Evolutionary conservation across 2,797 vertebrate species (phyloP), one percentile per base, ranked within the genome.

Genomic region (Lophius americanus): DNA sequence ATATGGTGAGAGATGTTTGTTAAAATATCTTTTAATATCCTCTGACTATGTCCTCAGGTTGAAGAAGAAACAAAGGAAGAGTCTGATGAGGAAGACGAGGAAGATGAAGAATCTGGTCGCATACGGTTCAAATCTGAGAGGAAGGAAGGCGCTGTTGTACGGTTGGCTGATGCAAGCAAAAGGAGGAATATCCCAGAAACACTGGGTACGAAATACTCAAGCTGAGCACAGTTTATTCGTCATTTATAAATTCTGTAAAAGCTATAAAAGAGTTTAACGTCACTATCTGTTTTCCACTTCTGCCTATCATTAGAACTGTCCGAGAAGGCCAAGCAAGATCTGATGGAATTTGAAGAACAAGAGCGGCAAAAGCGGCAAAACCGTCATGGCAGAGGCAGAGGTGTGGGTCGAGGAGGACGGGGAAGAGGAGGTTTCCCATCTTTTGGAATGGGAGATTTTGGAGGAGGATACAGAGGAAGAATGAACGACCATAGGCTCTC

Each of bases 101-200:
- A 99, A 0, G 94, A 96, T 0, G 96, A 96, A 84, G 96, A 95
- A 50, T 97, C 96, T 38, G 96, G 95, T 13, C 94, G 98, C 49
- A 87, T 95, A 35, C 94, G 98, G 39, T 99, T 99, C 83, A 99
- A 98, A 91, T 97, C 96, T 0, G 98, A 99, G 82, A 93, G 98
- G 73, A 99, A 97, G 79, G 96, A 98, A 73, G 93, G 94, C 51
- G 95, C 94, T 0, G 96, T 98, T 66, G 96, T 98, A 80, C 94
- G 97, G 33, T 90, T 98, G 49, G 96, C 95, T 3, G 96, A 98
- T 69, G 92, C 95, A 42, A 94, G 91, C 83, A 97, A 97, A 87
- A 94, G 96, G 69, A 95, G 97, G 81, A 96, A 96, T 89, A 99
- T 99, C 89, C 98, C 98, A 10, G 97, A 99, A 93, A 99, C 97